Evolutionary conservation across 37 sponge, comb jelly and placozoan species (phyloP).

Genomic region (Oscarella lobularis): DNA sequence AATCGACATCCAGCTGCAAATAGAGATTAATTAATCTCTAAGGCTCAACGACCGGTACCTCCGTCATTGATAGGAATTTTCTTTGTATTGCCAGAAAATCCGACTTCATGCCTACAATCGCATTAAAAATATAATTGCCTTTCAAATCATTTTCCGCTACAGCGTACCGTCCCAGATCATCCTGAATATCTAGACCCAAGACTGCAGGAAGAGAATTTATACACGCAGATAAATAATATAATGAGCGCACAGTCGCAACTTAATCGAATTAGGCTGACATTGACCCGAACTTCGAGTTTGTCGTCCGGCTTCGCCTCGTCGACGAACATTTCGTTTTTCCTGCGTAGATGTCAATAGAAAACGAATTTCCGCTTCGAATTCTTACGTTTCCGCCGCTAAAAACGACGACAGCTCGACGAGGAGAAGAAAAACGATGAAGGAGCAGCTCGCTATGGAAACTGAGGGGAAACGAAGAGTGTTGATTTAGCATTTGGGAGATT

Average conservation of each 20-base stretch:
- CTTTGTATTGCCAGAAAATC: slow-evolving; percentile 9
- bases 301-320: slow-evolving; percentile 13
- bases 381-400: background rate
- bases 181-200: slow-evolving; percentile 20
- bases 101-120: slow-evolving; percentile 16
- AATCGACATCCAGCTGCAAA: slow-evolving; percentile 15
- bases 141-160: background rate
- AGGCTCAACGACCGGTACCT: slow-evolving; percentile 1
- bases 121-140: background rate
- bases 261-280: slow-evolving; percentile 5
- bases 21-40: too few relatives aligned
- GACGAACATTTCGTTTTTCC: slow-evolving; percentile 15
- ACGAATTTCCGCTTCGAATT: background rate
- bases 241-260: slow-evolving; percentile 11
- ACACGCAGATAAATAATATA: too few relatives aligned
- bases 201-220: too few relatives aligned
- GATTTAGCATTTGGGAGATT: too few relatives aligned
- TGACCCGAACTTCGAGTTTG: slow-evolving; percentile 3
- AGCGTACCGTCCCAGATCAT: slow-evolving; percentile 21
- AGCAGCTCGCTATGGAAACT: slow-evolving; percentile 3
- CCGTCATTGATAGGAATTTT: slow-evolving; percentile 18
- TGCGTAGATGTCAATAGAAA: background rate
- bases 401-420: background rate
- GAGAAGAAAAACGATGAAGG: background rate
- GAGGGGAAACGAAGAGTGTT: background rate